These are phyloP conservation scores for Tetramorium alpestre DNA, from an alignment of 1,140 invertebrate genomes.

Conservation along the genomic window DNA sequence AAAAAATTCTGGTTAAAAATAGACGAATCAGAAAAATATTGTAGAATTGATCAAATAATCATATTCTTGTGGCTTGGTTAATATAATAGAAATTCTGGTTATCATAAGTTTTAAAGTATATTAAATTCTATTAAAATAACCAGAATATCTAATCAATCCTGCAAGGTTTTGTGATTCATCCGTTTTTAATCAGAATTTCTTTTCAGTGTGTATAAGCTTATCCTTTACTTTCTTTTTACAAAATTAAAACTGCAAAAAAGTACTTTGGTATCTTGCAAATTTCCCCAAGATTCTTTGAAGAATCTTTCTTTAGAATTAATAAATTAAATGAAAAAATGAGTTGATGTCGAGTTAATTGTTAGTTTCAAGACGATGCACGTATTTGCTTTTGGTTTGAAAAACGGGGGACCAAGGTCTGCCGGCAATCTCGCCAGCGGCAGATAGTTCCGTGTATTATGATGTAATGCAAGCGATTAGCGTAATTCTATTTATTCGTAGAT, in stretches of 20 bases:
- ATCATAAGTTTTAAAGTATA: too few species aligned
- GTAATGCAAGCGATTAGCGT: conserved; percentile 79
- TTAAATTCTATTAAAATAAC: too few species aligned
- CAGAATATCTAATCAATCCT: too few species aligned
- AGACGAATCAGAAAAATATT: too few species aligned
- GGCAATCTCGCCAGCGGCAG: conserved; percentile 72
- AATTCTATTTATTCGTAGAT: conserved; percentile 79
- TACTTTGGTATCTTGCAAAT: background rate
- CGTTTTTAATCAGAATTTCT: too few species aligned
- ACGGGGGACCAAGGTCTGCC: conserved; percentile 74
- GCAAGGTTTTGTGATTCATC: too few species aligned
- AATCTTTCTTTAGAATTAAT: background rate
- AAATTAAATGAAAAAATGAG: background rate
- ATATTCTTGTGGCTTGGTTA: too few species aligned
- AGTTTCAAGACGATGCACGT: background rate
- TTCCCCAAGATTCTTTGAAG: background rate
- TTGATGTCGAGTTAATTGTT: background rate
- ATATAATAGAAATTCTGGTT: too few species aligned
- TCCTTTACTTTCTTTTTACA: background rate
- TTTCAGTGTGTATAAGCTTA: background rate
- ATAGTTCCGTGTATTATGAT: conserved; percentile 80
- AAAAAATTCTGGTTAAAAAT: background rate
- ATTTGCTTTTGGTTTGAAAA: background rate
- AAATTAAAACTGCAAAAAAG: background rate
- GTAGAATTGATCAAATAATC: too few species aligned